These are phyloP conservation scores for Chrysaora quinquecirrha DNA, from an alignment of 30 jellyfish, hydroid and myxozoan genomes.

Conservation along the genomic window DNA sequence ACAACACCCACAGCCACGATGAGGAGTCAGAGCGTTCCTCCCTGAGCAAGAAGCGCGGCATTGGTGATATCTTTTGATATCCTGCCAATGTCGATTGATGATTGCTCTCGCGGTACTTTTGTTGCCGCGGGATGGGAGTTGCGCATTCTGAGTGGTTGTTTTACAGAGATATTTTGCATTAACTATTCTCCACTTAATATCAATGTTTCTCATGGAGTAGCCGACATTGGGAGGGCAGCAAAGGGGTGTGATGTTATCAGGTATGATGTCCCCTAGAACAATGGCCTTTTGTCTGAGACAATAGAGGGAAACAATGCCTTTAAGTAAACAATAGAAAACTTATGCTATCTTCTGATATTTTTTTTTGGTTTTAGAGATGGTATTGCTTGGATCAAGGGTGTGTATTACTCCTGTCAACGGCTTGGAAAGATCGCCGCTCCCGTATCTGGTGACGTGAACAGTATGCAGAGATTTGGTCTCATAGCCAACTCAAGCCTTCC, in stretches of 20 bases:
- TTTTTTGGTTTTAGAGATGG: too few relatives aligned
- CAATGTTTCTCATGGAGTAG: too few relatives aligned
- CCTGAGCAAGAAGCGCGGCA: constrained; percentile 89
- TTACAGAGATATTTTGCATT: too few relatives aligned
- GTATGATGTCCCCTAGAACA: too few relatives aligned
- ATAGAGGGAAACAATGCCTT: too few relatives aligned
- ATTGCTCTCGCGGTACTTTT: constrained; percentile 71
- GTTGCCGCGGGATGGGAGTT: constrained; percentile 71
- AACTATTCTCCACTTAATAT: constrained; percentile 81
- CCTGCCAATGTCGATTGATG: constrained; percentile 63
- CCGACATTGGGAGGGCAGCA: too few relatives aligned
- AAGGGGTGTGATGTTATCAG: too few relatives aligned
- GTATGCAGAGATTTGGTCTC: constrained; percentile 46
- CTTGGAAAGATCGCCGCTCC: constrained; percentile 77
- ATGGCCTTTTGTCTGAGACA: too few relatives aligned
- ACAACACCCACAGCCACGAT: constrained; percentile 89
- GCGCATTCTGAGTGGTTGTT: constrained; percentile 81
- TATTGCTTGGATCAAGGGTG: constrained; percentile 84
- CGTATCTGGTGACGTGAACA: constrained; percentile 48
- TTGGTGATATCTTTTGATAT: background rate
- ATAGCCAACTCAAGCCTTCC: constrained; percentile 72
- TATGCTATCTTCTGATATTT: too few relatives aligned
- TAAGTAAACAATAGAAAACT: too few relatives aligned
- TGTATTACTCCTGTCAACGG: constrained; percentile 80
- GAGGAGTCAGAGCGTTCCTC: constrained; percentile 79